These are phyloP conservation scores for Palythoa grandis DNA, from an alignment of 92 coral and sea anemone genomes.

Conservation along the genomic window DNA sequence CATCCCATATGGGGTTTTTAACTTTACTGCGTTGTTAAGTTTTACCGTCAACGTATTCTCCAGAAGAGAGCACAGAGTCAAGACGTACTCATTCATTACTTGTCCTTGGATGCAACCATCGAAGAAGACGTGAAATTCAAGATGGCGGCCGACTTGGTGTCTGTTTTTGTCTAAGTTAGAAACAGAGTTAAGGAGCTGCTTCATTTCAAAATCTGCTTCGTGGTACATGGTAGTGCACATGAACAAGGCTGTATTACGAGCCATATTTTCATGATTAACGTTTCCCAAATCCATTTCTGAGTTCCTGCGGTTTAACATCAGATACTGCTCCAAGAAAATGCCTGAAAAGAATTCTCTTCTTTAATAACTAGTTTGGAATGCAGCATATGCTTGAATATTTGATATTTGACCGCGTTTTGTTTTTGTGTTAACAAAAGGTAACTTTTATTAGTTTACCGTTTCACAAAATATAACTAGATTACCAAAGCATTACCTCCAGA, in stretches of 20 bases:
- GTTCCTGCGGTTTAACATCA: conserved; percentile 65
- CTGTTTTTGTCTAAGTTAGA: conserved; percentile 47
- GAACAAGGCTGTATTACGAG: conserved; percentile 60
- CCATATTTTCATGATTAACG: conserved; percentile 22
- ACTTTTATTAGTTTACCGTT: too few species aligned
- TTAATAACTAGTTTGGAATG: too few species aligned
- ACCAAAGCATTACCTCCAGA: too few species aligned
- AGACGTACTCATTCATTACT: conserved; percentile 50
- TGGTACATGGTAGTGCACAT: conserved; percentile 85
- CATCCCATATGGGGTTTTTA: conserved; percentile 71
- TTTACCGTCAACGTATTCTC: conserved; percentile 51
- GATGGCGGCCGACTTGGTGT: conserved; percentile 45
- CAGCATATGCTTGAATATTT: too few species aligned
- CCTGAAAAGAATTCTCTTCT: conserved; percentile 8
- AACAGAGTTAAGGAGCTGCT: conserved; percentile 62
- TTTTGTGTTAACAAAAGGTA: too few species aligned
- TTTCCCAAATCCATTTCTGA: conserved; percentile 51
- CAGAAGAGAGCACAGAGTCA: conserved; percentile 56
- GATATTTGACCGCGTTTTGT: too few species aligned
- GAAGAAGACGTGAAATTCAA: conserved; percentile 72
- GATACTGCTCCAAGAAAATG: conserved; percentile 53
- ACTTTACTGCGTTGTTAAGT: conserved; percentile 29
- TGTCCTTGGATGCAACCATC: conserved; percentile 70
- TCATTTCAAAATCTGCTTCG: conserved; percentile 70
- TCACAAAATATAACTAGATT: too few species aligned